Conservation (phyloP, 1,140 invertebrate species). For the Pseudachorutes palmiensis region DNA sequence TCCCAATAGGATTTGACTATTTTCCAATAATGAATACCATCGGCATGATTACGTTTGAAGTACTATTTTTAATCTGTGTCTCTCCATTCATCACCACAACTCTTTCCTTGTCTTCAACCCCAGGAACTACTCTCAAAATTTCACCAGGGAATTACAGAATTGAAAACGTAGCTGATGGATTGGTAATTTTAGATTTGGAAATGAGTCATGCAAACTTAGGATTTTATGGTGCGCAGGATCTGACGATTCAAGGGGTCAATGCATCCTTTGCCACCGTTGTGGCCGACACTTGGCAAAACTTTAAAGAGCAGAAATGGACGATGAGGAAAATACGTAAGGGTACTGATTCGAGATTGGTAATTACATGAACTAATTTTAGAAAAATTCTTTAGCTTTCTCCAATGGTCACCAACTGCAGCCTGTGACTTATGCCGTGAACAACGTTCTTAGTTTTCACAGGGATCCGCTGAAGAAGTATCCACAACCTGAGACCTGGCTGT, state of each 20-base stretch:
- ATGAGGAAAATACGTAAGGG: neutral
- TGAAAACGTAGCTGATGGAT: neutral
- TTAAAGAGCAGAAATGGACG: slow-evolving; percentile 5
- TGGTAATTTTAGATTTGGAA: slow-evolving; percentile 2
- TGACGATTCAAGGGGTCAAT: slow-evolving; percentile 14
- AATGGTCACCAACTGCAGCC: neutral
- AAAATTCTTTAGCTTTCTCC: neutral
- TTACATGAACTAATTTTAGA: neutral
- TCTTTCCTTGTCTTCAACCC: neutral
- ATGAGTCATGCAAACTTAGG: neutral
- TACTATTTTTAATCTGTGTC: too few relatives aligned
- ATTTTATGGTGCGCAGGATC: neutral
- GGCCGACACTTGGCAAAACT: neutral
- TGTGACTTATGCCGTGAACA: neutral
- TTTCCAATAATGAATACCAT: too few relatives aligned
- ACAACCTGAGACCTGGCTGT: slow-evolving; percentile 10
- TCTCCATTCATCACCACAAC: too few relatives aligned
- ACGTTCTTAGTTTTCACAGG: neutral
- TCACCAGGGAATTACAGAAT: neutral
- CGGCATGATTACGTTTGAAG: too few relatives aligned
- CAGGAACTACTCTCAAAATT: neutral
- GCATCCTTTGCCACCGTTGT: slow-evolving; percentile 11
- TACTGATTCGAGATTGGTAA: neutral
- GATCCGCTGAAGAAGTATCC: slow-evolving; percentile 8
- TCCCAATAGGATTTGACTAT: too few relatives aligned